Conservation (phyloP, 2,113 vertebrate species). For the Accipiter cooperii region DNA sequence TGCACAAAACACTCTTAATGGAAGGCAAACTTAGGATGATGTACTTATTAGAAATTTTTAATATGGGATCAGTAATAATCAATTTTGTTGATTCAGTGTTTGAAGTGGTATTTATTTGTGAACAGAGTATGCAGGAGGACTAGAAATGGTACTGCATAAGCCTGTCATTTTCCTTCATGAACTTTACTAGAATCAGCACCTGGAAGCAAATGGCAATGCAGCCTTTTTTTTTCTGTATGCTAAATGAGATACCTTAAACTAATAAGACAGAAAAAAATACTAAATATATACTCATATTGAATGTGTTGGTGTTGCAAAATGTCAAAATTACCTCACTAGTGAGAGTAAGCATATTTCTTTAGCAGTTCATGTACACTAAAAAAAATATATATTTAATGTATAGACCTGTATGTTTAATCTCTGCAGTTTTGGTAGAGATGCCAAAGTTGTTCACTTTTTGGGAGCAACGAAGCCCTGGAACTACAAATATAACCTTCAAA, state of each 20-base stretch:
- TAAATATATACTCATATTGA: not conserved
- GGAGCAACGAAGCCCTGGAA: constrained; percentile 83
- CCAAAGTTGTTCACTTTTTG: constrained; percentile 87
- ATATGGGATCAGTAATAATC: not conserved
- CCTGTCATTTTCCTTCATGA: not conserved
- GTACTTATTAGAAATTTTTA: not conserved
- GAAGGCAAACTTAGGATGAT: not conserved
- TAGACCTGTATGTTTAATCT: not conserved
- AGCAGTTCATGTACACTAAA: not conserved
- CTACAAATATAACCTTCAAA: constrained; percentile 60
- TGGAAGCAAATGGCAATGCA: not conserved
- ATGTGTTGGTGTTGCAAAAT: not conserved
- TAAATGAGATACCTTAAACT: not conserved
- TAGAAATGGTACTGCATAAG: not conserved
- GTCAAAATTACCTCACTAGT: not conserved
- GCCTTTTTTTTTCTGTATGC: not conserved
- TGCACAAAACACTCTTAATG: not conserved
- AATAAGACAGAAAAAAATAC: not conserved
- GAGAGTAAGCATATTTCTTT: not conserved
- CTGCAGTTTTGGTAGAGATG: constrained; percentile 78
- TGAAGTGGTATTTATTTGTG: not conserved
- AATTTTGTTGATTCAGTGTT: not conserved
- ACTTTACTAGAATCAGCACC: not conserved
- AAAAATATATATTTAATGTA: not conserved
- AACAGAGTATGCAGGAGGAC: not conserved